Conservation (phyloP, 1,140 invertebrate genomes). For the Lamellibrachia luymesi region DNA sequence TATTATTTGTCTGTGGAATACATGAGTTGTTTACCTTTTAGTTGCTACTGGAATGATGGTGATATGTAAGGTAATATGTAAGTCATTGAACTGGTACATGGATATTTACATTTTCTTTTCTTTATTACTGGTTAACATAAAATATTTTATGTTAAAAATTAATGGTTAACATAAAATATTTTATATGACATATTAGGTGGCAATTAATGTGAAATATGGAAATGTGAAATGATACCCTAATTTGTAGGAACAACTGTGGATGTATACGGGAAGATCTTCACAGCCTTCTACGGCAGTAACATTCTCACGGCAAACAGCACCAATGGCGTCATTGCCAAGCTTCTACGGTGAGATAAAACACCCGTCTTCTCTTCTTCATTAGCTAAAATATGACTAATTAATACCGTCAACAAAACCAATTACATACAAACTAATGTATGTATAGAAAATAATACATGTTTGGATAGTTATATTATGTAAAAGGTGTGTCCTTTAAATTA, state of each 20-base stretch:
- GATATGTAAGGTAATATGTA: neutral
- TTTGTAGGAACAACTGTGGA: neutral
- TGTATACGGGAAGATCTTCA: neutral
- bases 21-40: neutral
- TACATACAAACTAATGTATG: too few relatives aligned
- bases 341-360: neutral
- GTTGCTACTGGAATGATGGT: neutral
- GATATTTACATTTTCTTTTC: neutral
- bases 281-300: neutral
- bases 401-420: too few relatives aligned
- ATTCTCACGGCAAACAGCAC: neutral
- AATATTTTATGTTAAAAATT: neutral
- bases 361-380: neutral
- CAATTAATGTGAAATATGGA: neutral
- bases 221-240: neutral
- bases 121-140: too few relatives aligned
- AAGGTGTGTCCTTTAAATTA: too few relatives aligned
- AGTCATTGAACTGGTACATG: neutral
- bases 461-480: too few relatives aligned
- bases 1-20: too few relatives aligned
- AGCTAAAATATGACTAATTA: too few relatives aligned
- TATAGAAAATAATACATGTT: too few relatives aligned
- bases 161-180: neutral
- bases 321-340: neutral
- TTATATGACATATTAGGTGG: neutral